Base-by-base conservation (phyloP, 2,113 vertebrate species). In the Lates calcarifer region DNA sequence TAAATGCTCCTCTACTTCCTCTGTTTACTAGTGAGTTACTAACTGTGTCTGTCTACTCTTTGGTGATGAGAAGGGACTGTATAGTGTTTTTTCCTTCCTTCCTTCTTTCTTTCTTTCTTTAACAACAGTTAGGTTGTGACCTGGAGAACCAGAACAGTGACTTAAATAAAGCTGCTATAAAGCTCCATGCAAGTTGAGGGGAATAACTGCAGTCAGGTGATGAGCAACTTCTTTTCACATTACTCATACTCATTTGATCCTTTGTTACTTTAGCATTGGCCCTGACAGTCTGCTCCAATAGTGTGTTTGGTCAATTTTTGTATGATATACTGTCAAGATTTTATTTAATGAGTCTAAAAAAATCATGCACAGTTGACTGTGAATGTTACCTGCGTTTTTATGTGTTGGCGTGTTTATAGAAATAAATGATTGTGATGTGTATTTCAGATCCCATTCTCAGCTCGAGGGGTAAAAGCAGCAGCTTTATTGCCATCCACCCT, bases 401-500 rank as follows among this genome's bases (percentile, higher is more conserved):
- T 63, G 26, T 45, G 35, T 43, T 4, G 20, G 22, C 17, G 22
- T 45, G 73, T 43, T 64, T 6, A 5, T 10, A 35, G 7, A 45
- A 47, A 31, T 45, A 2, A 45, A 45, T 5, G 41, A 49, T 49
- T 9, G 3, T 9, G 39, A 2, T 14, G 13, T 43, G 31, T 51
- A 18, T 49, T 64, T 84, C 37, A 78, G 26, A 67, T 17, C 8
- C 17, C 29, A 17, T 41, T 63, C 57, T 71, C 4, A 24, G 47
- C 64, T 15, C 3, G 13, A 67, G 35, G 31, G 60, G 43, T 39
- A 11, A 51, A 15, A 39, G 39, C 57, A 53, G 43, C 31, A 37
- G 43, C 77, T 63, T 71, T 45, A 60, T 45, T n/a, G n/a, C 26
- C 28, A 2, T 58, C 53, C 66, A 63, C 74, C 67, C 61, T 92